A percentile compares a stretch with the other conserved stretches of the same genome.
Evolutionary conservation across 2,888 invertebrate species (phyloP).

Genomic region (Hydropsyche betteni): DNA sequence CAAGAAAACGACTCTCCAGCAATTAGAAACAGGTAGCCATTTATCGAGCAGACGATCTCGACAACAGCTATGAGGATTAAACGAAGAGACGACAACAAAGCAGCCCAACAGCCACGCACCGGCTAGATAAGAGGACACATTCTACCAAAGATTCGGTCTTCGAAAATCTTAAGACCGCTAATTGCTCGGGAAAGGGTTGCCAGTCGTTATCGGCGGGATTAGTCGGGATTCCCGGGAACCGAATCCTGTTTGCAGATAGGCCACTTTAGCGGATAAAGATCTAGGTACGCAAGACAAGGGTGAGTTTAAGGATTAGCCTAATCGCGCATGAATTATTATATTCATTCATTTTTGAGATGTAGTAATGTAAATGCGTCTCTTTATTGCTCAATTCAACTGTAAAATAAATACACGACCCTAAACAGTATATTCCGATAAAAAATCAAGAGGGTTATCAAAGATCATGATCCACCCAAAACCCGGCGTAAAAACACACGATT

Average conservation of each 20-base stretch:
- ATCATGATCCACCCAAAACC: no score
- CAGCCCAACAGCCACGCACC: background rate
- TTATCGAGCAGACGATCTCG: background rate
- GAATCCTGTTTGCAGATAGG: background rate
- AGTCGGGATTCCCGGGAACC: constrained; percentile 6
- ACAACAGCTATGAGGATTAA: constrained; percentile 15
- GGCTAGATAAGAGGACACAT: background rate
- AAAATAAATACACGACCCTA: no score
- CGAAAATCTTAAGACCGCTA: constrained; percentile 4
- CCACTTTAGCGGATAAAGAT: background rate
- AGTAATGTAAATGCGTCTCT: no score
- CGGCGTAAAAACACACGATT: no score
- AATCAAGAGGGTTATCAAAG: no score
- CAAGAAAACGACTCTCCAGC: background rate
- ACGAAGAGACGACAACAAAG: background rate
- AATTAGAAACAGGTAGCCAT: constrained; percentile 7
- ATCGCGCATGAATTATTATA: no score
- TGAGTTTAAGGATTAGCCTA: no score
- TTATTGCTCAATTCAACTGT: no score
- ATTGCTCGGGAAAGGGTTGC: constrained; percentile 26
- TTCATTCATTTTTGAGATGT: no score
- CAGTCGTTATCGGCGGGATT: constrained; percentile 22
- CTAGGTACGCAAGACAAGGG: background rate
- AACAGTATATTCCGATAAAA: no score
- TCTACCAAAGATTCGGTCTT: background rate